phyloP scores from a whole-genome alignment of 2,888 invertebrate genomes.

The Netelia inedita region DNA sequence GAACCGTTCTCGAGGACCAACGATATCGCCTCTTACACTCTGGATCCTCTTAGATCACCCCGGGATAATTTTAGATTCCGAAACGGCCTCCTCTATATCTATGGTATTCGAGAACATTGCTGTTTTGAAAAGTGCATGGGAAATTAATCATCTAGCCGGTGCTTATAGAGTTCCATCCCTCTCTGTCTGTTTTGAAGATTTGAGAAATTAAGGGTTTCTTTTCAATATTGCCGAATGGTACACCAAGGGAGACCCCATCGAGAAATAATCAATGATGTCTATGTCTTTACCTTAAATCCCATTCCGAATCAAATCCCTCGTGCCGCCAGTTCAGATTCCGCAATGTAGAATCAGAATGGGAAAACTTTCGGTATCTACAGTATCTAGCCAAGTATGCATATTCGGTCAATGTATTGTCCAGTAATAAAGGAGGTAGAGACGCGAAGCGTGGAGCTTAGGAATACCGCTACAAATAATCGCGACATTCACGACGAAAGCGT shows the following conservation, averaged over 20 bases:
- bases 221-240: too few species aligned
- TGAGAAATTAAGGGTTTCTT: too few species aligned
- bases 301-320: neutral
- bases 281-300: too few species aligned
- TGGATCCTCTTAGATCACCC: constrained; percentile 9
- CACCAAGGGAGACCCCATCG: too few species aligned
- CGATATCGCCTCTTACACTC: constrained; percentile 17
- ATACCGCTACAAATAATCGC: constrained; percentile 19
- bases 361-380: constrained; percentile 17
- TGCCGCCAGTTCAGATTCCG: constrained; percentile 20
- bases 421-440: constrained; percentile 8
- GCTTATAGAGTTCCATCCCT: too few species aligned
- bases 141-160: neutral
- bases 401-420: constrained; percentile 20
- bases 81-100: neutral
- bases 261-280: too few species aligned
- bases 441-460: neutral
- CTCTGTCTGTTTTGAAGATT: too few species aligned
- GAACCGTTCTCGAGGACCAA: constrained; percentile 28
- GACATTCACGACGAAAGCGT: constrained; percentile 24
- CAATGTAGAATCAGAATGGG: constrained; percentile 4
- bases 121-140: neutral
- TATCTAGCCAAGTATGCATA: constrained; percentile 15
- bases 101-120: neutral
- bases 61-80: constrained; percentile 1